These are phyloP conservation scores for Masnerella sp. DNA, from an alignment of 2,888 invertebrate species.

Conservation along the genomic window DNA sequence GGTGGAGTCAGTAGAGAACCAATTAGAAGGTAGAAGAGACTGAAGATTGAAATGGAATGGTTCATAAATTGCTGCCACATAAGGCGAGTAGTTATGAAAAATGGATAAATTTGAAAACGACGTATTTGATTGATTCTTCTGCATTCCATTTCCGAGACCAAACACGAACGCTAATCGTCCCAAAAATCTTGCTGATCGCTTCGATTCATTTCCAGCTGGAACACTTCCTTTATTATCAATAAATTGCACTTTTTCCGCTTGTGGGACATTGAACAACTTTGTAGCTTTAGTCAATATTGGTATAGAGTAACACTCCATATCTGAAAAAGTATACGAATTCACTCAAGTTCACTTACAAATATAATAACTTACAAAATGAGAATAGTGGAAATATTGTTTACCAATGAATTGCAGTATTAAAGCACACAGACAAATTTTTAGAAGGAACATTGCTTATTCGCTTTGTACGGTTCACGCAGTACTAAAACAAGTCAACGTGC, in stretches of 20 bases:
- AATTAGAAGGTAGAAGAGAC: constrained; percentile 59
- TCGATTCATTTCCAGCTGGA: constrained; percentile 7
- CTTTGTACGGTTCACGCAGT: constrained; percentile 20
- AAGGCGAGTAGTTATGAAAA: constrained; percentile 61
- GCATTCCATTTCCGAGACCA: constrained; percentile 65
- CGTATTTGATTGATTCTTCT: constrained; percentile 5
- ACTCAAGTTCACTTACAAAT: too few species aligned
- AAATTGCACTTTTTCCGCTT: too few species aligned
- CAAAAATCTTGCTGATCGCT: constrained; percentile 65
- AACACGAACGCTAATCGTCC: constrained; percentile 69
- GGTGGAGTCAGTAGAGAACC: constrained; percentile 48
- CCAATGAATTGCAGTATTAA: too few species aligned
- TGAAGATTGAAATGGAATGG: constrained; percentile 63
- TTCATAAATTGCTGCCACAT: constrained; percentile 67
- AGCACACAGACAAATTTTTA: too few species aligned
- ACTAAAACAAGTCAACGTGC: constrained; percentile 35
- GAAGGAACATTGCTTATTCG: constrained; percentile 43
- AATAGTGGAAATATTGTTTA: too few species aligned
- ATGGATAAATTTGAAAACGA: constrained; percentile 55
- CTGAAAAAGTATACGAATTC: too few species aligned
- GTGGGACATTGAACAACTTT: too few species aligned
- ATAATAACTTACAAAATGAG: neutral
- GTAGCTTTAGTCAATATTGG: too few species aligned
- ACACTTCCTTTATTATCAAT: neutral
- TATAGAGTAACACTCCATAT: too few species aligned